phyloP scores from a whole-genome alignment of 1,140 invertebrate species.

The Rhyzopertha dominica region DNA sequence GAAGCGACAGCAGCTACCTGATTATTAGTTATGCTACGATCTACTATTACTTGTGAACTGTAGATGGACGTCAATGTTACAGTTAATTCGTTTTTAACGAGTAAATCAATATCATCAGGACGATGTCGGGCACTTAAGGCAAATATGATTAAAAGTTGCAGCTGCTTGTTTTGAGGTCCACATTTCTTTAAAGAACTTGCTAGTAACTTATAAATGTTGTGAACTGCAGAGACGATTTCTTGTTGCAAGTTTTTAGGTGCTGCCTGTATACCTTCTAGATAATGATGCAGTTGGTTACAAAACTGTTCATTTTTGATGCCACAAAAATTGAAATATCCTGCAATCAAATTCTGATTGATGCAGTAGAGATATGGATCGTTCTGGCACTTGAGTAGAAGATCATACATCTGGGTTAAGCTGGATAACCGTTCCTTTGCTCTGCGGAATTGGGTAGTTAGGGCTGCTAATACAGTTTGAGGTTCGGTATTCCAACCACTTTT shows the following conservation, averaged over 20 bases:
- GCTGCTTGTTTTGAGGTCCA: constrained; percentile 33
- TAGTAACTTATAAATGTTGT: constrained; percentile 47
- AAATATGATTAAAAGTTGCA: constrained; percentile 51
- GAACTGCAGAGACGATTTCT: constrained; percentile 46
- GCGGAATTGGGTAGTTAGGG: constrained; percentile 47
- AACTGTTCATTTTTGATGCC: constrained; percentile 40
- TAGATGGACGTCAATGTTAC: too few relatives aligned
- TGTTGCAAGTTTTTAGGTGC: constrained; percentile 43
- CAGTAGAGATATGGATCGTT: constrained; percentile 28
- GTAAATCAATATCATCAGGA: constrained; percentile 54
- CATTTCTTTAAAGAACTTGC: constrained; percentile 34
- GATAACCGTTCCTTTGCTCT: constrained; percentile 50
- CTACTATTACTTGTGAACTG: too few relatives aligned
- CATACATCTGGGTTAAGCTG: constrained; percentile 48
- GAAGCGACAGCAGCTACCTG: constrained; percentile 42
- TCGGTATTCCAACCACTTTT: constrained; percentile 37
- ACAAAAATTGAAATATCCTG: constrained; percentile 56
- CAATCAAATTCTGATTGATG: constrained; percentile 55
- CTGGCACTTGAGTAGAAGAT: constrained; percentile 38
- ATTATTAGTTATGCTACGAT: constrained; percentile 16
- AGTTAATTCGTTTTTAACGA: constrained; percentile 54
- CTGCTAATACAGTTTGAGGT: constrained; percentile 27
- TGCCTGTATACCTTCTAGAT: constrained; percentile 49
- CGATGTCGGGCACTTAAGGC: constrained; percentile 55
- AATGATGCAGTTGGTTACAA: constrained; percentile 47